Conservation (phyloP, 2,888 invertebrate genomes). For the Epinotia brunnichana region DNA sequence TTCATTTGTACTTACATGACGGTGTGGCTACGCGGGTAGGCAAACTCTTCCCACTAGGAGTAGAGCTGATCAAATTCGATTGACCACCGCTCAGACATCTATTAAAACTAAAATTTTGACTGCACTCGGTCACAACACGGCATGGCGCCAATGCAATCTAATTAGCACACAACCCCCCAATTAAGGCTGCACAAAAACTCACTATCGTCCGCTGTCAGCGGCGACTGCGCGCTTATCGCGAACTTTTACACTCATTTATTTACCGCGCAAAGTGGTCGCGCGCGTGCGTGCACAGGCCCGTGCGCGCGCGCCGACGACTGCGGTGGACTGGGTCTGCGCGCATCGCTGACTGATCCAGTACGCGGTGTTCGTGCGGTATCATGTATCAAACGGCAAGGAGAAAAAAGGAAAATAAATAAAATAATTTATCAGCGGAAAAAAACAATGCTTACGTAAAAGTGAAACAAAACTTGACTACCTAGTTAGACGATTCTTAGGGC, state of each 20-base stretch:
- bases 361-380: not conserved
- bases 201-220: constrained; percentile 34
- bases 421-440: too few relatives aligned
- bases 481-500: too few relatives aligned
- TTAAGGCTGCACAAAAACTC: constrained; percentile 33
- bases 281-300: constrained; percentile 1
- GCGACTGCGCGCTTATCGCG: constrained; percentile 10
- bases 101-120: not conserved
- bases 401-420: too few relatives aligned
- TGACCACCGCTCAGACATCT: not conserved
- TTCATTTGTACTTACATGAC: constrained; percentile 13
- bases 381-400: not conserved
- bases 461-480: too few relatives aligned
- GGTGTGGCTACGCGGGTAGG: constrained; percentile 7
- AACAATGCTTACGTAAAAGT: too few relatives aligned
- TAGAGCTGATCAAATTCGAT: not conserved
- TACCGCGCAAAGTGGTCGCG: not conserved
- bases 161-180: constrained; percentile 38
- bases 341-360: constrained; percentile 8
- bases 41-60: not conserved
- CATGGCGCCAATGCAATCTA: constrained; percentile 3
- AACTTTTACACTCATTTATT: constrained; percentile 21
- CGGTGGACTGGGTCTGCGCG: constrained; percentile 24
- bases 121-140: not conserved
- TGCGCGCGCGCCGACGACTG: constrained; percentile 34